These are phyloP conservation scores for Fulmarus glacialis DNA, from an alignment of 2,113 vertebrate species.

Conservation along the genomic window DNA sequence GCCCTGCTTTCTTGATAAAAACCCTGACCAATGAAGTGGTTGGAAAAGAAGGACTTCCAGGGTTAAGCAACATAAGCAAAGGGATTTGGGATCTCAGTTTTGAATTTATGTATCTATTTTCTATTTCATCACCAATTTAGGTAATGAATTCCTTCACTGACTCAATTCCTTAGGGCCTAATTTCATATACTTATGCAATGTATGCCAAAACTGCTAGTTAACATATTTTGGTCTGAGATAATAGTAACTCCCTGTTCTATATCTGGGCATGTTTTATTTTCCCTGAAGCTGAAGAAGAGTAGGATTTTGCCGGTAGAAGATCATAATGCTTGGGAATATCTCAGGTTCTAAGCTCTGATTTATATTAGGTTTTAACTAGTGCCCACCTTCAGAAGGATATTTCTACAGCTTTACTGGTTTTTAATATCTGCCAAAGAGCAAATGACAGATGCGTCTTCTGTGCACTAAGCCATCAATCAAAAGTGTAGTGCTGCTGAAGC, in stretches of 20 bases:
- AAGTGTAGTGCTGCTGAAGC: neutral
- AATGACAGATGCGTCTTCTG: conserved; percentile 11
- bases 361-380: conserved; percentile 13
- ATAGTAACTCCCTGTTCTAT: neutral
- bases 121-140: neutral
- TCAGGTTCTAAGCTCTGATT: neutral
- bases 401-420: conserved; percentile 5
- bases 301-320: neutral
- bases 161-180: neutral
- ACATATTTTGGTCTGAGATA: neutral
- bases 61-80: neutral
- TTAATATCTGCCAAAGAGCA: conserved; percentile 45
- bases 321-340: neutral
- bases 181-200: neutral
- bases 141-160: neutral
- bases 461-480: conserved; percentile 28
- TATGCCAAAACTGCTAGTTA: neutral
- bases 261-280: neutral
- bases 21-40: neutral
- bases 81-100: neutral
- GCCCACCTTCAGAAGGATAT: conserved; percentile 11
- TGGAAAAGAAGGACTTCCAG: neutral
- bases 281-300: neutral
- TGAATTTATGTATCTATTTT: neutral
- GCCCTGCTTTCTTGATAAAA: neutral